Evolutionary conservation across 2,113 vertebrate species (phyloP).

Genomic region (Sciurus niger): DNA sequence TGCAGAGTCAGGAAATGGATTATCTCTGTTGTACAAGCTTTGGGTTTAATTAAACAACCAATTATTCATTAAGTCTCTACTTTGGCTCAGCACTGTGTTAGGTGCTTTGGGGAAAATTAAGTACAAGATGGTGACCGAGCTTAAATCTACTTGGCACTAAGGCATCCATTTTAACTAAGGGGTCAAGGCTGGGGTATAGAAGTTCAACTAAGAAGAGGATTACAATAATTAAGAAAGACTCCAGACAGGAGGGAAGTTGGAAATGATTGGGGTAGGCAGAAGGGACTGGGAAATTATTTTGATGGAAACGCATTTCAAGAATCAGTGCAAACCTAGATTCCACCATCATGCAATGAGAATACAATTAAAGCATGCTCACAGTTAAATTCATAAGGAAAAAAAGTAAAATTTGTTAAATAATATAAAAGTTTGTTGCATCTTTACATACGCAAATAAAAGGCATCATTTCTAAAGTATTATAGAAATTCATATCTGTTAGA

Average conservation of each 20-base stretch:
- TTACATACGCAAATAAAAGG: neutral
- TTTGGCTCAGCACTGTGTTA: neutral
- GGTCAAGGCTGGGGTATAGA: neutral
- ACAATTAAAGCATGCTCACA: neutral
- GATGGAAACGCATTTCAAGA: neutral
- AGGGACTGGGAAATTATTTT: neutral
- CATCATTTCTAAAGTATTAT: neutral
- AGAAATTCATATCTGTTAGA: neutral
- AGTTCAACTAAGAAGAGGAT: neutral
- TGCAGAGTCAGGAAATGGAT: slow-evolving; percentile 24
- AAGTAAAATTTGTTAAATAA: neutral
- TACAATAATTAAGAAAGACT: neutral
- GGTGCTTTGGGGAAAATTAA: neutral
- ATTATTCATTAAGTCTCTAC: neutral
- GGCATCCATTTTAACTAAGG: neutral
- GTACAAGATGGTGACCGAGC: neutral
- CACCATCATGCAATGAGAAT: neutral
- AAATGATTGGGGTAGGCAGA: neutral
- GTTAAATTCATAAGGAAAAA: neutral
- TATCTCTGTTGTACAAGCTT: neutral
- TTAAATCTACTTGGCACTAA: neutral
- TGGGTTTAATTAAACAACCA: slow-evolving; percentile 51
- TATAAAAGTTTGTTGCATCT: neutral
- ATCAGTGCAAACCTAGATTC: neutral
- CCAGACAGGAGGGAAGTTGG: neutral